Evolutionary conservation across 1,140 invertebrate species (phyloP), one percentile per base, ranked within the genome.

Genomic region (Procambarus virginalis): DNA sequence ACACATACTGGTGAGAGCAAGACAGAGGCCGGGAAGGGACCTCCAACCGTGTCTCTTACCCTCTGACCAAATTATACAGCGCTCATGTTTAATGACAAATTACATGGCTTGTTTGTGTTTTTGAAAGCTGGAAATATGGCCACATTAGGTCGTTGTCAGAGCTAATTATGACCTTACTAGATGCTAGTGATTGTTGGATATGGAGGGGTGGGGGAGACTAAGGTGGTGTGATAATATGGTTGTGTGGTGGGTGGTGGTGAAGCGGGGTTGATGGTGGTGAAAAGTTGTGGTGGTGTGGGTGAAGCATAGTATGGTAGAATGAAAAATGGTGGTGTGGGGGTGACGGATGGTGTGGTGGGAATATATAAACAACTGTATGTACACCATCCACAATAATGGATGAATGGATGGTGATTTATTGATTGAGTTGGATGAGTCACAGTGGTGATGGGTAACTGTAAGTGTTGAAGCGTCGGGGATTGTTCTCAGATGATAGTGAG

Each of bases 1-100:
- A 55, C 51, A 5, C 51, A 55, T 55, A 55, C 5, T 34, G 34
- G 34, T 34, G 34, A 34, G 34, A 34, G 34, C 34, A 1, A 34
- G 34, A 34, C 34, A 34, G 34, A 34, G 34, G 34, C 34, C 34
- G 34, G 34, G 34, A 34, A 34, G 34, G 1, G 34, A 34, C 34
- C 34, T 34, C 34, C 34, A 34, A 34, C 34, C 34, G 34, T 55
- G 51, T 9, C 51, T 55, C 51, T 8, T 55, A 1, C 2, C 8
- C 22, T 8, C 68, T 73, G 68, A 34, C 68, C 68, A 73, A 73
- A 73, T 73, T 73, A 73, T 73, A 22, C 68, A 73, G n/a, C 68
- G 10, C n/a, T 73, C 68, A 73, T 73, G 68, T 73, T 73, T 5
- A 34, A 22, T n/a, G n/a, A 5, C 68, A 73, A 73, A 73, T 73